Base-by-base conservation (phyloP, 2,888 invertebrate species). In the Hyalella azteca region DNA sequence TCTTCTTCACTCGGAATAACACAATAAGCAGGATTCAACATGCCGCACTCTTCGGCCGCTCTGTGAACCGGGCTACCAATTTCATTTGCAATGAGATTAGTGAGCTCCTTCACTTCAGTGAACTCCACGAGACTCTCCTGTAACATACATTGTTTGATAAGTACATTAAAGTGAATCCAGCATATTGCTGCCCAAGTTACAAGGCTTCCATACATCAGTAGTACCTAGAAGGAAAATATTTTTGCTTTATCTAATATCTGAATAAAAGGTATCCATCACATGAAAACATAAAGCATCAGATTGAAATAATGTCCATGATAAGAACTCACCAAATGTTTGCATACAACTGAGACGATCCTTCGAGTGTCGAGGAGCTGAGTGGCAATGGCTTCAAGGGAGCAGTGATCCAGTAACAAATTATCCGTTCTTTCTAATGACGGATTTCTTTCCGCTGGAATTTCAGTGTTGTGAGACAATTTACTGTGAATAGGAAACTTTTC, bases 321-420 rank as follows among this genome's bases (percentile, higher is more conserved):
- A 59, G 11, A 15, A 41, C 75, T 75, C 5, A 75, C 75, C 41
- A 75, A n/a, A n/a, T 75, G 45, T 13, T 75, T 39, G 22, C 75
- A 19, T 0, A 75, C 29, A 22, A 75, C 45, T 41, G 26, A 2
- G 26, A 75, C 45, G 3, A 32, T 45, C 22, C 45, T 75, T 9
- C 75, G 40, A 19, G 41, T 22, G 11, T 75, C 75, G n/a, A 75
- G 36, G 22, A 75, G 40, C 75, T 75, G 75, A 13, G 75, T 39
- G n/a, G 75, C 75, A n/a, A 75, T 75, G 75, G 13, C 13, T 13
- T 45, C 45, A 40, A 75, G 26, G 11, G 75, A 45, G 40, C 41
- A 45, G 45, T n/a, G 13, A 26, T 5, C 22, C 45, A 75, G 75
- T 15, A 75, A 15, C 13, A 36, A 13, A 29, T 41, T 26, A 22